These are phyloP conservation scores for Oxygymnocypris stewartii DNA, from an alignment of 2,113 vertebrate species.

Conservation along the genomic window DNA sequence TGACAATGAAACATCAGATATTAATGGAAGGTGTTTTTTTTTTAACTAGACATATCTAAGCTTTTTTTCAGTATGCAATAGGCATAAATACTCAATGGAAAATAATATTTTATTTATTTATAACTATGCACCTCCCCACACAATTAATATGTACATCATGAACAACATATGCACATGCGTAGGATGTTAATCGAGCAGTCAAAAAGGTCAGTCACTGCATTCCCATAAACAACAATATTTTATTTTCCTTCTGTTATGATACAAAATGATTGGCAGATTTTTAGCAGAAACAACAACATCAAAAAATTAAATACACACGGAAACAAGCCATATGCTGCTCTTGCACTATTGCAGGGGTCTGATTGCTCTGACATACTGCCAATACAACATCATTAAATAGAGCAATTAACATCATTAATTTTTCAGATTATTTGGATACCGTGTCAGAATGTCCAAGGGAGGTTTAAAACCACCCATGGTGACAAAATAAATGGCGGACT, in stretches of 20 bases:
- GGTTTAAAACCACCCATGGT: slow-evolving; percentile 74
- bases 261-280: slow-evolving; percentile 42
- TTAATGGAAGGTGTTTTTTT: neutral
- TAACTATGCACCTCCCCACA: neutral
- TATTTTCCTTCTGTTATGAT: slow-evolving; percentile 27
- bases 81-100: slow-evolving; percentile 1
- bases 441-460: slow-evolving; percentile 61
- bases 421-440: slow-evolving; percentile 49
- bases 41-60: neutral
- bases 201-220: slow-evolving; percentile 12
- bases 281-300: slow-evolving; percentile 41
- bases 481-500: slow-evolving; percentile 70
- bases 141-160: slow-evolving; percentile 4
- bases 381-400: slow-evolving; percentile 48
- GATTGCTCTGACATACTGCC: slow-evolving; percentile 42
- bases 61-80: neutral
- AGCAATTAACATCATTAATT: slow-evolving; percentile 55
- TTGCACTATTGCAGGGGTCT: slow-evolving; percentile 30
- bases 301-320: slow-evolving; percentile 26
- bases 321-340: slow-evolving; percentile 36
- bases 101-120: neutral
- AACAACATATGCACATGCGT: slow-evolving; percentile 14
- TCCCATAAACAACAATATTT: slow-evolving; percentile 13
- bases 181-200: slow-evolving; percentile 18
- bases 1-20: slow-evolving; percentile 7